A percentile compares a stretch with the other conserved stretches of the same genome.
phyloP scores from a whole-genome alignment of 2,113 vertebrate species.

The Brevimyrus niger region DNA sequence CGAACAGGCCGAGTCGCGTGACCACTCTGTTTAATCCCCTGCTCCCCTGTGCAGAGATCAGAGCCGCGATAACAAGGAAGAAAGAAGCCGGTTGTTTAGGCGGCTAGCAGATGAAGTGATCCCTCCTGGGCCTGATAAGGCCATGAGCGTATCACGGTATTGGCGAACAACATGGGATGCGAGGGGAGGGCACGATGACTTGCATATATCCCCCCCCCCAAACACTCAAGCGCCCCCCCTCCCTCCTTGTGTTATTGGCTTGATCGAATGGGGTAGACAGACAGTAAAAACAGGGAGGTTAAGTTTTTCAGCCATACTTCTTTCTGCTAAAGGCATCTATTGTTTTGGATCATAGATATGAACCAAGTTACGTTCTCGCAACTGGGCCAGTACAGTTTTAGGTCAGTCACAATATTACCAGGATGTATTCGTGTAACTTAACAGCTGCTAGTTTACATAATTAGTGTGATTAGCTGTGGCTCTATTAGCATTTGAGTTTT shows the following conservation, averaged over 20 bases:
- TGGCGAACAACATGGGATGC: background rate
- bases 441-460: background rate
- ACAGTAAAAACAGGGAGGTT: background rate
- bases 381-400: background rate
- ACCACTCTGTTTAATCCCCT: background rate
- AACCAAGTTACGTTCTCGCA: background rate
- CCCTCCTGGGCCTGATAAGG: constrained; percentile 35
- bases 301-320: background rate
- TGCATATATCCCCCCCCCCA: background rate
- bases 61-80: constrained; percentile 18
- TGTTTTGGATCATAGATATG: background rate
- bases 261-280: background rate
- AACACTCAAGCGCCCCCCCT: background rate
- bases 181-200: constrained; percentile 14
- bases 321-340: background rate
- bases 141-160: constrained; percentile 16
- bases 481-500: background rate
- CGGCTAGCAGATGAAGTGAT: constrained; percentile 21
- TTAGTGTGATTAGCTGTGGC: background rate
- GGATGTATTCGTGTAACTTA: background rate
- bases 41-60: constrained; percentile 7
- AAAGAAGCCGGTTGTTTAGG: constrained; percentile 30
- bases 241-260: background rate
- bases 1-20: background rate
- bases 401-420: background rate